Base-by-base conservation (phyloP, 2,888 invertebrate genomes). In the Drymonia ruficornis region DNA sequence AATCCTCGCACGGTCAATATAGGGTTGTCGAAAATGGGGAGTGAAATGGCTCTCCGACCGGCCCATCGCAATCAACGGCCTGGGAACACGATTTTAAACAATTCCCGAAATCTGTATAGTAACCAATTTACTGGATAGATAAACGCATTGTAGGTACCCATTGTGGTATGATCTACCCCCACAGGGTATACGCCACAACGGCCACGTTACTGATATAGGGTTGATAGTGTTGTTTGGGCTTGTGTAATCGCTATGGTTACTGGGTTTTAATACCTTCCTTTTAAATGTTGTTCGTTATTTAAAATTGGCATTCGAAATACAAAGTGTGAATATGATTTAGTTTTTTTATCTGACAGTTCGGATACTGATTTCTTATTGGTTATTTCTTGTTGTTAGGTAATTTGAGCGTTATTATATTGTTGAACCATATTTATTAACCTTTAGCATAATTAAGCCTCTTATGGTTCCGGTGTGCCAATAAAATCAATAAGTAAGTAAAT, bases 41-140 rank as follows among this genome's bases (percentile, higher is more conserved):
- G 78, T 81, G 76, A 77, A 85, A 84, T 80, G 74, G 74, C 74
- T 79, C 76, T 66, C 55, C 72, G 59, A 74, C 65, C 69, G 72
- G 71, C 69, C 78, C 74, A 65, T 61, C 56, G 63, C 59, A 63
- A 70, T 64, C 62, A 80, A 72, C 62, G 63, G 76, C 80, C 76
- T 87, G 88, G 87, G 86, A 90, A 89, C 83, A 74, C 69, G 78
- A 83, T 71, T 87, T 86, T 85, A 82, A 88, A 89, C 84, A 81
- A 83, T 87, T 87, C 80, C 81, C 84, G 67, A 85, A 86, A 84
- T 86, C 81, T 80, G 78, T 84, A 70, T 74, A 78, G 79, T 70
- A 81, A 78, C 81, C 84, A 87, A 88, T 89, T 87, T 82, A 78
- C 68, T 74, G 76, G 74, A 73, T 79, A 81, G 81, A 81, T 82